Conservation (phyloP, 2,797 vertebrate genomes). For the Setipinna tenuifilis region DNA sequence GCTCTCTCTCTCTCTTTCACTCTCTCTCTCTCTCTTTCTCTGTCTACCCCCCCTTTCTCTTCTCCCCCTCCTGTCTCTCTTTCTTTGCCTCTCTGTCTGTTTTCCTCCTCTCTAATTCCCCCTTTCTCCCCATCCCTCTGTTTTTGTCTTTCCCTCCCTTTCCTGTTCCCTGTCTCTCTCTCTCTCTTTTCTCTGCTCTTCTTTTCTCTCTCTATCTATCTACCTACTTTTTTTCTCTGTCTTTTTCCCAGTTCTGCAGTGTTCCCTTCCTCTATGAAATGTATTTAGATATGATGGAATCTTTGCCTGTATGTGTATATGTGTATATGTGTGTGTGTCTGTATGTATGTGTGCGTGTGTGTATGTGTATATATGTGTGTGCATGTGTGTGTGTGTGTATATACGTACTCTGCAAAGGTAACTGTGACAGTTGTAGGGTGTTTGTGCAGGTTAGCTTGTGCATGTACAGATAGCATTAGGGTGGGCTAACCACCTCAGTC, state of each 20-base stretch:
- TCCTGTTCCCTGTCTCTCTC: too few relatives aligned
- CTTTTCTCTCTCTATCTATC: too few relatives aligned
- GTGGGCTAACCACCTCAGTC: too few relatives aligned
- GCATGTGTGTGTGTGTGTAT: not conserved
- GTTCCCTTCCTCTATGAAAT: not conserved
- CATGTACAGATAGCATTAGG: too few relatives aligned
- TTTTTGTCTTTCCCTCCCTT: too few relatives aligned
- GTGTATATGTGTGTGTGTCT: not conserved
- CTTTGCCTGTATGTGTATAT: constrained; percentile 59
- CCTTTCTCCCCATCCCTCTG: too few relatives aligned
- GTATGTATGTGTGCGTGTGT: not conserved
- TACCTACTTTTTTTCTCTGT: constrained; percentile 34
- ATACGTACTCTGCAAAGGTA: too few relatives aligned
- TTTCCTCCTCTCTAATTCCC: too few relatives aligned
- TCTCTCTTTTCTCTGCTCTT: not conserved
- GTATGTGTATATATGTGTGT: not conserved
- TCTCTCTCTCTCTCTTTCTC: not conserved
- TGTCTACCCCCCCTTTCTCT: not conserved
- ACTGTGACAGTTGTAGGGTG: too few relatives aligned
- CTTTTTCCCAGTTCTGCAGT: not conserved
- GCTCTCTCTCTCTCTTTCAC: not conserved
- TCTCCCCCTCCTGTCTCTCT: not conserved
- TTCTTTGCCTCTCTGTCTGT: not conserved
- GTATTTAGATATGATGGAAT: constrained; percentile 17
- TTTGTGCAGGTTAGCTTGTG: too few relatives aligned